Evolutionary conservation across 2,888 invertebrate genomes (phyloP).

Genomic region (Erpobdella octoculata): DNA sequence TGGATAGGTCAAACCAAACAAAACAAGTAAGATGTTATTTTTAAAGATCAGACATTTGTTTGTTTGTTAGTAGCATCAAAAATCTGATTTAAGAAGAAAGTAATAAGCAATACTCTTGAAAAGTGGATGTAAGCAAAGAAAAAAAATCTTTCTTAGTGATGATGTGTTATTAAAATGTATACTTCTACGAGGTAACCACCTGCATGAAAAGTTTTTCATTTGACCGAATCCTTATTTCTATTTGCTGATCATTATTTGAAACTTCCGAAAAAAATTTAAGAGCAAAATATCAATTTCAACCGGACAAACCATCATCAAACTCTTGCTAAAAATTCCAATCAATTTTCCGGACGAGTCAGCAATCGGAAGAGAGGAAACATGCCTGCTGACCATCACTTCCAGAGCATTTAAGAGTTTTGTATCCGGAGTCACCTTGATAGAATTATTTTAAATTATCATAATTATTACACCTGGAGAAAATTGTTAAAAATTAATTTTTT

Average conservation of each 20-base stretch:
- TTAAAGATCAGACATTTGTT: too few relatives aligned
- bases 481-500: too few relatives aligned
- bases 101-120: too few relatives aligned
- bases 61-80: too few relatives aligned
- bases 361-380: slow-evolving; percentile 29
- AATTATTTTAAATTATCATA: too few relatives aligned
- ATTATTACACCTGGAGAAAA: too few relatives aligned
- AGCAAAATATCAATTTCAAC: not conserved
- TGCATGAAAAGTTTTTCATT: not conserved
- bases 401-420: slow-evolving; percentile 24
- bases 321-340: slow-evolving; percentile 29
- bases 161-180: not conserved
- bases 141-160: not conserved
- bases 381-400: slow-evolving; percentile 27
- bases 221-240: too few relatives aligned
- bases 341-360: slow-evolving; percentile 15
- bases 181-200: not conserved
- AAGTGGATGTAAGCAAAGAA: not conserved
- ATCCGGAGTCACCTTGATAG: not conserved
- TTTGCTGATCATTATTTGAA: not conserved
- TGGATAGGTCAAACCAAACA: too few relatives aligned
- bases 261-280: not conserved
- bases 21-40: too few relatives aligned
- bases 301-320: slow-evolving; percentile 25
- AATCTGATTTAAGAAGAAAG: too few relatives aligned